These are phyloP conservation scores for Xenus cinereus DNA, from an alignment of 2,113 vertebrate genomes.

Conservation along the genomic window DNA sequence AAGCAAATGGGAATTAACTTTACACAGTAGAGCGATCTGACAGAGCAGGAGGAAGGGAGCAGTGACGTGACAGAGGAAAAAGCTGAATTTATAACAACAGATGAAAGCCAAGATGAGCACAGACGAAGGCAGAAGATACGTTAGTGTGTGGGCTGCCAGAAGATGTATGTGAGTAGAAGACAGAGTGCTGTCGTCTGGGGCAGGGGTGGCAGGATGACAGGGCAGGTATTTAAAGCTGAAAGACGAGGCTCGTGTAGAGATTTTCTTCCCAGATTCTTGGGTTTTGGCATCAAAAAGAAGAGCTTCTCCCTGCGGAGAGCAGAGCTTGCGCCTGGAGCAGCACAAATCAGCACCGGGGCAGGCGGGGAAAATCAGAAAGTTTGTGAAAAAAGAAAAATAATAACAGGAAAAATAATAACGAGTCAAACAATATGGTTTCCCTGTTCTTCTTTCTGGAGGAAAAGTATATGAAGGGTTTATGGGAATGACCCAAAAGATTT, in stretches of 20 bases:
- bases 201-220: not conserved
- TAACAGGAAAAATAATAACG: not conserved
- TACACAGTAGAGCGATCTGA: not conserved
- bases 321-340: not conserved
- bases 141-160: not conserved
- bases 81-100: not conserved
- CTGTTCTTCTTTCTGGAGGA: not conserved
- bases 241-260: not conserved
- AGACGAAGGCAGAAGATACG: not conserved
- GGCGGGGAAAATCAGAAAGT: not conserved
- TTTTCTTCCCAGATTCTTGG: not conserved
- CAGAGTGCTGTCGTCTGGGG: not conserved
- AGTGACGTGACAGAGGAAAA: not conserved
- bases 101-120: not conserved
- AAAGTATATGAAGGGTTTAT: fast-evolving
- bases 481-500: not conserved
- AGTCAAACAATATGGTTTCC: fast-evolving
- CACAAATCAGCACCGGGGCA: not conserved
- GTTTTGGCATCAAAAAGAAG: not conserved
- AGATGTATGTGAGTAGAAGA: not conserved
- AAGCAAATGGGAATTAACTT: not conserved
- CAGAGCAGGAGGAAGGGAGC: not conserved
- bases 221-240: not conserved
- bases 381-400: not conserved
- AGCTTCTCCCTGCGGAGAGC: not conserved